These are phyloP conservation scores for Mohoua ochrocephala DNA, from an alignment of 2,113 vertebrate species.

Conservation along the genomic window DNA sequence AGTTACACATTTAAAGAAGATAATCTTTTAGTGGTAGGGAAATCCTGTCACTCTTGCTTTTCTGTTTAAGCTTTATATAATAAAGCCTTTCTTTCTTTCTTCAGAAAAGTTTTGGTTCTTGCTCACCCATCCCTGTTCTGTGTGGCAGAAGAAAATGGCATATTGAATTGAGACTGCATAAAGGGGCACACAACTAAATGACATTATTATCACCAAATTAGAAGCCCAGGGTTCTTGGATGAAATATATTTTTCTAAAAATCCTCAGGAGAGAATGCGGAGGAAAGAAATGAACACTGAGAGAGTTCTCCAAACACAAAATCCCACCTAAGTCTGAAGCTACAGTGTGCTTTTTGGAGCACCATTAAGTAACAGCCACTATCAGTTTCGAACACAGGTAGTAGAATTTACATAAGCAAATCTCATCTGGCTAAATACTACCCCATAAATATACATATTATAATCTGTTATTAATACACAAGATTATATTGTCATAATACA, in stretches of 20 bases:
- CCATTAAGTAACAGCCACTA: not conserved
- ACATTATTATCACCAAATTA: not conserved
- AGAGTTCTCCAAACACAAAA: not conserved
- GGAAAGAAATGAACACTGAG: not conserved
- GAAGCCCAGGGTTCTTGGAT: not conserved
- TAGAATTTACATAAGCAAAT: conserved; percentile 7
- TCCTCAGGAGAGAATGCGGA: not conserved
- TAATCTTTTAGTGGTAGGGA: conserved; percentile 48
- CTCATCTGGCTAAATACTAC: not conserved
- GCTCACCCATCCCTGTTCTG: not conserved
- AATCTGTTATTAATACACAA: not conserved
- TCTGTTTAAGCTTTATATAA: conserved; percentile 42
- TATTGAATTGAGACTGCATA: not conserved
- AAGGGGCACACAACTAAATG: not conserved
- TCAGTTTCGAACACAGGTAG: conserved; percentile 5
- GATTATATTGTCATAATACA: not conserved
- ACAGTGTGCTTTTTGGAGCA: not conserved
- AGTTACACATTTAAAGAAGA: conserved; percentile 62
- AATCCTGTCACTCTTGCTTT: conserved; percentile 64
- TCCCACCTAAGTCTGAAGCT: not conserved
- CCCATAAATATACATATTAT: not conserved
- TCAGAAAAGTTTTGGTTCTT: not conserved
- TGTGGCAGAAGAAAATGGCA: not conserved
- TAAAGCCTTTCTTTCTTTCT: not conserved
- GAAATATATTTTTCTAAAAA: not conserved